These are phyloP conservation scores for Carassius carassius DNA, from an alignment of 2,113 vertebrate genomes.

Conservation along the genomic window DNA sequence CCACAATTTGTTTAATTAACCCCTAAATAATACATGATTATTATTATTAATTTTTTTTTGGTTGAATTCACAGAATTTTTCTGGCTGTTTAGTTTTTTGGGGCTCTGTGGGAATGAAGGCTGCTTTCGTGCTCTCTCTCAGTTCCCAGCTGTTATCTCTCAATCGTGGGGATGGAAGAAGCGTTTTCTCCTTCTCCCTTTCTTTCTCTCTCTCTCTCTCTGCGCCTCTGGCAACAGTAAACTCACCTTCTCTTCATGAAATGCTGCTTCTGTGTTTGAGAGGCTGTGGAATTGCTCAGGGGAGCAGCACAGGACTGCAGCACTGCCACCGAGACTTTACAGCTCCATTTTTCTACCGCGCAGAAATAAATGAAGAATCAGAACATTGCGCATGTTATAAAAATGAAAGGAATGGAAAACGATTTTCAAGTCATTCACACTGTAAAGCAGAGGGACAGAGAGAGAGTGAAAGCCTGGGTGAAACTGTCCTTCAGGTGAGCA, in stretches of 20 bases:
- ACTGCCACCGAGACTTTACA: slow-evolving; percentile 57
- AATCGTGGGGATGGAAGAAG: slow-evolving; percentile 42
- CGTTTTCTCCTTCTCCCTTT: slow-evolving; percentile 6
- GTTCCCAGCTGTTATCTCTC: slow-evolving; percentile 58
- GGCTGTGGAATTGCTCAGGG: slow-evolving; percentile 55
- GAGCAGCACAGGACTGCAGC: slow-evolving; percentile 44
- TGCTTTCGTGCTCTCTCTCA: slow-evolving; percentile 26
- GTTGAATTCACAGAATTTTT: too few species aligned
- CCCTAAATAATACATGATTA: too few species aligned
- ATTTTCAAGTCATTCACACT: slow-evolving; percentile 23
- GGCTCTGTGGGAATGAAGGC: slow-evolving; percentile 53
- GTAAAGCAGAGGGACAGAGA: slow-evolving; percentile 25
- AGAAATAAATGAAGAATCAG: slow-evolving; percentile 61
- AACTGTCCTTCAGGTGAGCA: slow-evolving; percentile 41
- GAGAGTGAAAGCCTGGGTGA: not conserved
- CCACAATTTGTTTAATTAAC: too few species aligned
- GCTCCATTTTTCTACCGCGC: slow-evolving; percentile 62
- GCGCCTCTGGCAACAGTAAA: slow-evolving; percentile 58
- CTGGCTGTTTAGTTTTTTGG: slow-evolving; percentile 63
- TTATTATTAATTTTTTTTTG: too few species aligned
- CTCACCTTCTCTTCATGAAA: slow-evolving; percentile 61
- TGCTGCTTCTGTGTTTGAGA: slow-evolving; percentile 58
- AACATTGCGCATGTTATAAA: slow-evolving; percentile 55
- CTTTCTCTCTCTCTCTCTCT: slow-evolving; percentile 1
- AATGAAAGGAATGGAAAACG: slow-evolving; percentile 49